Evolutionary conservation across 2,888 invertebrate species (phyloP).

Genomic region (Salticus scenicus): DNA sequence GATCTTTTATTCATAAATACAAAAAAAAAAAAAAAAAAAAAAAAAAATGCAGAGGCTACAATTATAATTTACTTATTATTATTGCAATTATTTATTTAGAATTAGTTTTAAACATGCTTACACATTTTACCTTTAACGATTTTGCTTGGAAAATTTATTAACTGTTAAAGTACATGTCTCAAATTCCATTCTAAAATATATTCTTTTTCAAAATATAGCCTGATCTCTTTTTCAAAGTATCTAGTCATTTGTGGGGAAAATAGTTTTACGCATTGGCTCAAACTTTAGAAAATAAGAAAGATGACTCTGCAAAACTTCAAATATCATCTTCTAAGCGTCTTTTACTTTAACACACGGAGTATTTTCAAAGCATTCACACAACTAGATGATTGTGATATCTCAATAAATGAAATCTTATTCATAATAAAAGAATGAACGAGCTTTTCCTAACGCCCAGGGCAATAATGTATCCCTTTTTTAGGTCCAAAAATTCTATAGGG

Average conservation of each 20-base stretch:
- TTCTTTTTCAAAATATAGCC: neutral
- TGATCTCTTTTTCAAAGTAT: neutral
- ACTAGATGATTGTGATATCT: neutral
- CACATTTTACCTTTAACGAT: no score
- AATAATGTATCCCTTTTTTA: neutral
- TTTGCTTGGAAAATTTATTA: no score
- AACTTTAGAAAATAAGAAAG: neutral
- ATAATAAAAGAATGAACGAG: neutral
- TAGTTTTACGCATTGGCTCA: neutral
- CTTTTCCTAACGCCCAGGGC: neutral
- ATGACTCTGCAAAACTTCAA: neutral
- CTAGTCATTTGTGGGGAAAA: neutral
- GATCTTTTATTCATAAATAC: no score
- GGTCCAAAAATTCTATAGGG: conserved; percentile 24
- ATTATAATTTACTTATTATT: no score
- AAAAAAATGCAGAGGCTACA: no score
- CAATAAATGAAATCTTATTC: neutral
- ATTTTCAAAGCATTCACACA: neutral
- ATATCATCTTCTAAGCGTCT: neutral
- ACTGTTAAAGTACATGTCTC: neutral
- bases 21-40: no score
- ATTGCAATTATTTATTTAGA: no score
- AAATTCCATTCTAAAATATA: neutral
- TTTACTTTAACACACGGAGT: neutral
- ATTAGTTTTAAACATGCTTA: no score